These are phyloP conservation scores for Chondrosia reniformis DNA, from an alignment of 37 sponge, comb jelly and placozoan genomes.

Conservation along the genomic window DNA sequence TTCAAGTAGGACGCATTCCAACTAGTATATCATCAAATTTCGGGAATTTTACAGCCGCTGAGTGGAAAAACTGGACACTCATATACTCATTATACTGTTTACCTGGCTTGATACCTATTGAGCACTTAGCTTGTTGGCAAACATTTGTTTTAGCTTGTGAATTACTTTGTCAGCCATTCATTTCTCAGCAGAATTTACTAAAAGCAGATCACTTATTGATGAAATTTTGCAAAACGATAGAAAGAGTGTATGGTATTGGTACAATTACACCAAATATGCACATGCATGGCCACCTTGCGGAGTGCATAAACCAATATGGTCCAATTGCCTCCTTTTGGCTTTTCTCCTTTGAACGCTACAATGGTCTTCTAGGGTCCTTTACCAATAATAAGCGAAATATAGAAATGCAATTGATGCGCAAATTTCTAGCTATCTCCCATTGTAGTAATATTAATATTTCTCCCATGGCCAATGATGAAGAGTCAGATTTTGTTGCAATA, in stretches of 20 bases:
- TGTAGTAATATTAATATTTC: too few species aligned
- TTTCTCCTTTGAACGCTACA: conserved; percentile 18
- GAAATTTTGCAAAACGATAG: not conserved
- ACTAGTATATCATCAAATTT: not conserved
- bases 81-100: not conserved
- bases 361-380: not conserved
- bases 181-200: not conserved
- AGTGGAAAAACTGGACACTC: conserved; percentile 15
- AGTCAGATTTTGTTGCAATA: too few species aligned
- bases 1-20: not conserved
- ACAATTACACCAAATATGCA: conserved; percentile 12
- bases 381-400: not conserved
- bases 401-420: conserved; percentile 23
- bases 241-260: not conserved
- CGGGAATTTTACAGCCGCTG: not conserved
- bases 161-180: not conserved
- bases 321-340: conserved; percentile 2
- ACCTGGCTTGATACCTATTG: not conserved
- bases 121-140: conserved; percentile 17
- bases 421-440: too few species aligned
- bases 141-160: conserved; percentile 9
- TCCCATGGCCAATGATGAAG: too few species aligned
- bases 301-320: not conserved
- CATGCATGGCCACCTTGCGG: conserved; percentile 13
- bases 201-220: not conserved